phyloP scores from a whole-genome alignment of 2,797 vertebrate genomes.

The Synanceia verrucosa region DNA sequence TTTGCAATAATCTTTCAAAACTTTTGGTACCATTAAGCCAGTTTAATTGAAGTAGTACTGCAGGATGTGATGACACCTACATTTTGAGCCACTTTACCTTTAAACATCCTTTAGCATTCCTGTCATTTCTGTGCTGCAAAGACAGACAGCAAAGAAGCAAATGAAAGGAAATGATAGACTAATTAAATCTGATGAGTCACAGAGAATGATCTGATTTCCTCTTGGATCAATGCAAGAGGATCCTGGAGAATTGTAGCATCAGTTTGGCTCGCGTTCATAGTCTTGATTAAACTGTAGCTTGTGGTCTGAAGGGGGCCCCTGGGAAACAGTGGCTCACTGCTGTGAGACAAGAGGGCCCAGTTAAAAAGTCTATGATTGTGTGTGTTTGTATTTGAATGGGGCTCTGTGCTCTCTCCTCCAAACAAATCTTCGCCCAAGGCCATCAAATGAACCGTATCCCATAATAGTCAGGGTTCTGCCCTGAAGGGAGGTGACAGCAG shows the following conservation, averaged over 20 bases:
- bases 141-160: conserved; percentile 29
- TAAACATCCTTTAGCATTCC: background rate
- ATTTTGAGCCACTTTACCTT: background rate
- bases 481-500: conserved; percentile 71
- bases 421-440: conserved; percentile 49
- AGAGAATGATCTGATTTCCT: conserved; percentile 64
- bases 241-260: conserved; percentile 52
- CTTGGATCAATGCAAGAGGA: conserved; percentile 53
- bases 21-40: background rate
- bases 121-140: conserved; percentile 15
- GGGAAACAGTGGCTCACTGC: conserved; percentile 49
- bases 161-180: conserved; percentile 34
- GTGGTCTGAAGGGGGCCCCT: conserved; percentile 42
- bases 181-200: conserved; percentile 60
- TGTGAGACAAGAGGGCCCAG: conserved; percentile 41
- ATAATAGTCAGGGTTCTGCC: conserved; percentile 55
- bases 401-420: conserved; percentile 21
- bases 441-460: conserved; percentile 59
- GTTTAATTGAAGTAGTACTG: background rate
- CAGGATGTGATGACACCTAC: background rate
- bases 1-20: background rate
- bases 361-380: conserved; percentile 32
- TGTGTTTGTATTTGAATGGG: conserved; percentile 23
- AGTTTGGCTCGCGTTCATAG: conserved; percentile 44
- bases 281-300: conserved; percentile 61